These are phyloP conservation scores for Hyphantria cunea DNA, from an alignment of 1,140 invertebrate genomes.

Conservation along the genomic window DNA sequence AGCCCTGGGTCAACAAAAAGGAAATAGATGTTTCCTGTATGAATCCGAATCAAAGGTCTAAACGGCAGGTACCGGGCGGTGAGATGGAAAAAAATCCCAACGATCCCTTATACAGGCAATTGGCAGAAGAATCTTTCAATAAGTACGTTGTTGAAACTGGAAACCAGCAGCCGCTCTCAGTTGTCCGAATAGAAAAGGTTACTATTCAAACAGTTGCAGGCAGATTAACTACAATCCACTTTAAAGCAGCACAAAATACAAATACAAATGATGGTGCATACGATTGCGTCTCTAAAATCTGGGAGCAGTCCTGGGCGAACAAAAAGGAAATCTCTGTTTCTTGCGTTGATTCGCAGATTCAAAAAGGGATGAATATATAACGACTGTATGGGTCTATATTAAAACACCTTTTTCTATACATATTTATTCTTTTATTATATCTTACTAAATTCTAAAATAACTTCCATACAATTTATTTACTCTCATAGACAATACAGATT, in stretches of 20 bases:
- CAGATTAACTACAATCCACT: background rate
- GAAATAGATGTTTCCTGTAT: conserved; percentile 1
- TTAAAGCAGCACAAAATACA: background rate
- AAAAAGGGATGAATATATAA: too few species aligned
- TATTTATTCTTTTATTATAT: too few species aligned
- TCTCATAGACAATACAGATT: too few species aligned
- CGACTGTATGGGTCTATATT: too few species aligned
- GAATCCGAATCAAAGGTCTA: background rate
- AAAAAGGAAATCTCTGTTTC: background rate
- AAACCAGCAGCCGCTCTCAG: background rate
- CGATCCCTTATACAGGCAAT: background rate
- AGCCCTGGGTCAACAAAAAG: conserved; percentile 2
- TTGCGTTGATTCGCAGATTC: too few species aligned
- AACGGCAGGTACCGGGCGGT: background rate
- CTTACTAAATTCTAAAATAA: too few species aligned
- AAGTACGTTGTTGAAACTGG: background rate
- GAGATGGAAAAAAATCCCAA: conserved; percentile 1
- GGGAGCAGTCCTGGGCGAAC: conserved; percentile 1
- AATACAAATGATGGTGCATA: background rate
- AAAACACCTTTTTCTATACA: too few species aligned
- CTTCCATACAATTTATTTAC: too few species aligned
- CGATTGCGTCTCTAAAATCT: background rate
- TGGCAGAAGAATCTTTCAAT: background rate
- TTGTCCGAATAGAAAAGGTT: background rate
- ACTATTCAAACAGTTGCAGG: background rate